Percentiles rank a stretch among this genome's conserved stretches.
Evolutionary conservation across 64 coral and sea anemone species (phyloP).

Genomic region (Stichodactyla helianthus): DNA sequence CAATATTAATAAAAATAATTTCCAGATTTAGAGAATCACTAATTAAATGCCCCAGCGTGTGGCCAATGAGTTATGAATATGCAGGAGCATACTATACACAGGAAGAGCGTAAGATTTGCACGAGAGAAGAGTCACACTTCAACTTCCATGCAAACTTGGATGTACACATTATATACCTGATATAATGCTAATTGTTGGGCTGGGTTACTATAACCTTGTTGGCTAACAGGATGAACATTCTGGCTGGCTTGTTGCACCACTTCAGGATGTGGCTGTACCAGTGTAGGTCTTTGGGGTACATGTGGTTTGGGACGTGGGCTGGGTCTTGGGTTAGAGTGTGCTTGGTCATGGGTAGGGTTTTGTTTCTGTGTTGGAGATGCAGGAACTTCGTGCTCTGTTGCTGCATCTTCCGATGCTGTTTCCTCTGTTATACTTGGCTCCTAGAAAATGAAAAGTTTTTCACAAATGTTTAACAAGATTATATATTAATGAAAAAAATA

Average conservation of each 20-base stretch:
- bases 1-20: too few relatives aligned
- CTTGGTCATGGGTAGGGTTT: constrained; percentile 10
- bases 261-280: constrained; percentile 70
- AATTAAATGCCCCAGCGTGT: too few relatives aligned
- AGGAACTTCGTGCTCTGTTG: constrained; percentile 1
- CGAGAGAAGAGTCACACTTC: too few relatives aligned
- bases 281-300: constrained; percentile 58
- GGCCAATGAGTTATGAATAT: too few relatives aligned
- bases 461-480: too few relatives aligned
- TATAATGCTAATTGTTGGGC: constrained; percentile 78
- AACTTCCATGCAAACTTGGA: too few relatives aligned
- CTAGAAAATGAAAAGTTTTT: not conserved
- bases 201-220: constrained; percentile 28
- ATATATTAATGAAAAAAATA: too few relatives aligned
- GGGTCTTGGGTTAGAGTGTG: constrained; percentile 40
- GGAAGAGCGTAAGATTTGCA: too few relatives aligned
- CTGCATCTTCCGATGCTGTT: not conserved
- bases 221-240: constrained; percentile 22
- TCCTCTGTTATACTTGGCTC: not conserved
- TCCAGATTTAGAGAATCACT: too few relatives aligned
- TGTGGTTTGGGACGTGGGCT: constrained; percentile 56
- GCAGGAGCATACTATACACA: too few relatives aligned
- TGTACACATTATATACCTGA: constrained; percentile 52
- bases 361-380: constrained; percentile 3
- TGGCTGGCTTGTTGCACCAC: constrained; percentile 46